Percentiles rank a stretch among this genome's conserved stretches.
Conservation (phyloP, 2,797 vertebrate genomes). For the Gobionotothen gibberifrons region DNA sequence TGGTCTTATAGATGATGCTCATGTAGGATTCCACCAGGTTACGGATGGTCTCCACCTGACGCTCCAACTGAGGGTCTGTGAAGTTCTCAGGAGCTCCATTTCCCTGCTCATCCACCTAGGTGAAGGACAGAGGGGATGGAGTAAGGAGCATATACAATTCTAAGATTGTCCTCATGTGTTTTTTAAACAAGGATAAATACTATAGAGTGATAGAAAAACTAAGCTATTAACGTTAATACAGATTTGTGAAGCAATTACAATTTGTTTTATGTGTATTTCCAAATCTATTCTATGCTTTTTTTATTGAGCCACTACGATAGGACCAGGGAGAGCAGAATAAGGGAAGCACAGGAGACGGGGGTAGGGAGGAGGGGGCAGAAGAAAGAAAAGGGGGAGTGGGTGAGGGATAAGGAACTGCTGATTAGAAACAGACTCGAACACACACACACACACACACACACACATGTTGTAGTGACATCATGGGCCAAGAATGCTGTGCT, state of each 20-base stretch:
- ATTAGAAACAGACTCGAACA: slow-evolving; percentile 87
- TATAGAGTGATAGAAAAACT: not conserved
- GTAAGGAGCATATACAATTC: not conserved
- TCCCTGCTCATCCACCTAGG: slow-evolving; percentile 83
- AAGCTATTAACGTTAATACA: slow-evolving; percentile 11
- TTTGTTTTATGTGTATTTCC: not conserved
- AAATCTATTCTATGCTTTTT: slow-evolving; percentile 12
- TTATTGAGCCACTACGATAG: slow-evolving; percentile 39
- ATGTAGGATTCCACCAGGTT: slow-evolving; percentile 96
- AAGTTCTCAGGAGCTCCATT: slow-evolving; percentile 86
- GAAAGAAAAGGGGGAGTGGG: slow-evolving; percentile 64
- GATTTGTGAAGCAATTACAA: slow-evolving; percentile 24
- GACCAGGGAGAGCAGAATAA: slow-evolving; percentile 53
- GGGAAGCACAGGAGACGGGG: slow-evolving; percentile 59
- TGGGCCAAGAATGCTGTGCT: slow-evolving; percentile 80
- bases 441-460: slow-evolving; percentile 72
- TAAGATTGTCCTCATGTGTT: not conserved
- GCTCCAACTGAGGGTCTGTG: slow-evolving; percentile 92
- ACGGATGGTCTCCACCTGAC: slow-evolving; percentile 94
- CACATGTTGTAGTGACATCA: slow-evolving; percentile 83
- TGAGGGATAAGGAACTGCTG: slow-evolving; percentile 77
- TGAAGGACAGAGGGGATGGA: slow-evolving; percentile 4
- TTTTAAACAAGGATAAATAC: not conserved
- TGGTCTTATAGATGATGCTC: slow-evolving; percentile 92
- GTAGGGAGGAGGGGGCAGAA: slow-evolving; percentile 59